Conservation (phyloP, 1,140 invertebrate genomes). For the Scaptomyza graminum region DNA sequence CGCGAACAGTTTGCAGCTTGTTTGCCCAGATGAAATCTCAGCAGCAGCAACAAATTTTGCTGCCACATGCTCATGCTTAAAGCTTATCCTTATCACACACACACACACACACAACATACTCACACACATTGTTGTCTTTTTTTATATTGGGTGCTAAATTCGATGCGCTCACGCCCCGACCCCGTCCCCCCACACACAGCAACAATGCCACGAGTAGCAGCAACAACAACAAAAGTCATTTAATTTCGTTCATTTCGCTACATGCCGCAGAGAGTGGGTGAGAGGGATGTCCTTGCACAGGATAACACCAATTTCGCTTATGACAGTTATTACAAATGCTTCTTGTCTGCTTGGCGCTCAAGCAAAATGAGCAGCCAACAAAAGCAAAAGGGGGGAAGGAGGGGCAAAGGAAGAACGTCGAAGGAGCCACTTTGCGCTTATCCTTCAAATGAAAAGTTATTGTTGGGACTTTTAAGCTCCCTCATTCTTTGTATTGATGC, state of each 20-base stretch:
- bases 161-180: slow-evolving; percentile 45
- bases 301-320: slow-evolving; percentile 76
- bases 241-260: slow-evolving; percentile 58
- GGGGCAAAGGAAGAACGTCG: background rate
- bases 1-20: slow-evolving; percentile 39
- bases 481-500: slow-evolving; percentile 41
- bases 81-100: slow-evolving; percentile 55
- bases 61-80: slow-evolving; percentile 60
- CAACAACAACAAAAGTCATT: slow-evolving; percentile 51
- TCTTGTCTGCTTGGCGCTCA: slow-evolving; percentile 48
- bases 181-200: no score
- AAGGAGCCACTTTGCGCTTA: slow-evolving; percentile 58
- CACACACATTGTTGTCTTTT: slow-evolving; percentile 56
- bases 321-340: slow-evolving; percentile 79
- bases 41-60: slow-evolving; percentile 49
- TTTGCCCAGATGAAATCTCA: slow-evolving; percentile 55
- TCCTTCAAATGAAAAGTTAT: slow-evolving; percentile 72
- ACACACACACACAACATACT: slow-evolving; percentile 37
- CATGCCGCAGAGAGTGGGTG: slow-evolving; percentile 15
- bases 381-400: background rate
- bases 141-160: slow-evolving; percentile 67
- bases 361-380: slow-evolving; percentile 53
- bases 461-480: slow-evolving; percentile 50
- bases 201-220: slow-evolving; percentile 2
- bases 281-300: slow-evolving; percentile 54